phyloP scores from a whole-genome alignment of 35 echinoderm and acorn worm genomes.

The Lytechinus variegatus region DNA sequence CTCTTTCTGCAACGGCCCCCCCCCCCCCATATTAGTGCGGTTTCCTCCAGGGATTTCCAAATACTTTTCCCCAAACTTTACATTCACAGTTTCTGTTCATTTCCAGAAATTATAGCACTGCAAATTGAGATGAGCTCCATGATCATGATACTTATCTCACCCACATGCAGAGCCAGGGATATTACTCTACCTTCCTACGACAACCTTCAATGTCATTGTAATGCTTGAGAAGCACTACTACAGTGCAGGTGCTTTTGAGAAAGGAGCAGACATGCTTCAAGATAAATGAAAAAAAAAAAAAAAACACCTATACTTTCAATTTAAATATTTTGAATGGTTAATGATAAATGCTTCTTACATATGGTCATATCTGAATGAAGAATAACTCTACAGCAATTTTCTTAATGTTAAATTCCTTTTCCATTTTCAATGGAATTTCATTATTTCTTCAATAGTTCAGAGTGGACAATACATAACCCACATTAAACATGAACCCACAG shows the following conservation, averaged over 20 bases:
- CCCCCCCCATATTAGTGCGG: neutral
- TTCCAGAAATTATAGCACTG: slow-evolving; percentile 34
- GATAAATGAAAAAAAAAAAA: too few species aligned
- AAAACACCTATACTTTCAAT: too few species aligned
- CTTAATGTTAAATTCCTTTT: too few species aligned
- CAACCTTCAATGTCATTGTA: slow-evolving; percentile 59
- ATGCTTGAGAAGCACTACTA: slow-evolving; percentile 29
- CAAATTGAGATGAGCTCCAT: slow-evolving; percentile 56
- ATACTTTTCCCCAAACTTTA: neutral
- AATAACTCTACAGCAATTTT: too few species aligned
- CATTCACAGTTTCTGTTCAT: neutral
- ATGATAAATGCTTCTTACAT: too few species aligned
- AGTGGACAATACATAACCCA: too few species aligned
- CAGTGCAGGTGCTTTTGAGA: slow-evolving; percentile 70
- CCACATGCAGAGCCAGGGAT: slow-evolving; percentile 51
- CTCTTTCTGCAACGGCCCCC: too few species aligned
- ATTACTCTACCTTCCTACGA: slow-evolving; percentile 64
- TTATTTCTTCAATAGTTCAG: too few species aligned
- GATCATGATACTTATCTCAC: slow-evolving; percentile 37
- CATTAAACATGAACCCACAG: too few species aligned
- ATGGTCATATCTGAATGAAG: too few species aligned
- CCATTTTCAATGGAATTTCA: too few species aligned
- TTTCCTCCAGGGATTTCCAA: neutral
- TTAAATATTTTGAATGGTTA: too few species aligned
- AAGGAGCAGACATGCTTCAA: neutral